Conservation (phyloP, 2,888 invertebrate genomes). For the Metellina segmentata region DNA sequence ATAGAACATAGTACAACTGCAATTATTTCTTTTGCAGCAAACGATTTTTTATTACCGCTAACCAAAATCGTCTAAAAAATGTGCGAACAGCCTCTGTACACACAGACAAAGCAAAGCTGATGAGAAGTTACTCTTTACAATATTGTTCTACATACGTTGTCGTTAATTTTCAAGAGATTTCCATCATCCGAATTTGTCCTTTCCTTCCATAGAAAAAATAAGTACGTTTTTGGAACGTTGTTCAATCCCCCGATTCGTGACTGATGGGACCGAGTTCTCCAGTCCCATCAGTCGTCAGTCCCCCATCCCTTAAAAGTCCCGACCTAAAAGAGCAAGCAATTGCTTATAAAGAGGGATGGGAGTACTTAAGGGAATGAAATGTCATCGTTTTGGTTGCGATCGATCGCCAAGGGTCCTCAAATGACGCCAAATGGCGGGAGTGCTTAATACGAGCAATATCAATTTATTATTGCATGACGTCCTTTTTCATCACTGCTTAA, state of each 20-base stretch:
- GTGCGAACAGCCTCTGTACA: no score
- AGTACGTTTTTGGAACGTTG: neutral
- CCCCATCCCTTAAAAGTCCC: neutral
- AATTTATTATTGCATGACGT: slow-evolving; percentile 75
- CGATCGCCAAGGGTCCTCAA: slow-evolving; percentile 72
- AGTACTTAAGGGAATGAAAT: slow-evolving; percentile 72
- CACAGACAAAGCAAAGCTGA: neutral
- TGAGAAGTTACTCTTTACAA: neutral
- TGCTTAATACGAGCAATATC: slow-evolving; percentile 74
- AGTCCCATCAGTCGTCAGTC: neutral
- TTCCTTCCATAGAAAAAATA: neutral
- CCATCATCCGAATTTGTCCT: neutral
- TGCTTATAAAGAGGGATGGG: slow-evolving; percentile 50
- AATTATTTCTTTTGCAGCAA: no score
- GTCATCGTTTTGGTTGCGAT: slow-evolving; percentile 61
- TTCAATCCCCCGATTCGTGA: neutral
- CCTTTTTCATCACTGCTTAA: slow-evolving; percentile 67
- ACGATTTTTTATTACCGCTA: no score
- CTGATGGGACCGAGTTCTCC: neutral
- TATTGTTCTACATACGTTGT: neutral
- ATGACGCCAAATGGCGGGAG: slow-evolving; percentile 73
- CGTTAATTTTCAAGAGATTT: neutral
- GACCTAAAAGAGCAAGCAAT: slow-evolving; percentile 21
- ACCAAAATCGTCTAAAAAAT: no score
- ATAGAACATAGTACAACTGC: no score